These are phyloP conservation scores for Trachelus troglodyta DNA, from an alignment of 2,888 invertebrate genomes.

Conservation along the genomic window DNA sequence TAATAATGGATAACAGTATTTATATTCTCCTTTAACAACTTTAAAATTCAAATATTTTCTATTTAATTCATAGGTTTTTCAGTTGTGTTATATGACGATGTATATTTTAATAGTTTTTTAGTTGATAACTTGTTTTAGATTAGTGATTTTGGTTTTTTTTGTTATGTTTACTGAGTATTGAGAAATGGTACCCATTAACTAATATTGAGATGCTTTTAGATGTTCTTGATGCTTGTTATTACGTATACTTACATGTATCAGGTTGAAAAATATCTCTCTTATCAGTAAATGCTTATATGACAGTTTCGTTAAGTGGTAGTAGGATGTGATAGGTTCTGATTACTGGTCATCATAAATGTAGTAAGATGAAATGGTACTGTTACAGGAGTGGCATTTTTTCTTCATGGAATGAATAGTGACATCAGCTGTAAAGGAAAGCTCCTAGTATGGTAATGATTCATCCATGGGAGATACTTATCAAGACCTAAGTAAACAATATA, in stretches of 20 bases:
- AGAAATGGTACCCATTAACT: background rate
- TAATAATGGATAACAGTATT: background rate
- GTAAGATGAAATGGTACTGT: background rate
- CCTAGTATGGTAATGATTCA: constrained; percentile 1
- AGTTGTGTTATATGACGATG: background rate
- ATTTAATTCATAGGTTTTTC: background rate
- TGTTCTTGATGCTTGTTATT: background rate
- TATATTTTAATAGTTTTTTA: background rate
- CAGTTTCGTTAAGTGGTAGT: background rate
- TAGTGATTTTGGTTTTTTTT: background rate
- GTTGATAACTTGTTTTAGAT: background rate
- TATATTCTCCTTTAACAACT: background rate
- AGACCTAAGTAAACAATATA: background rate
- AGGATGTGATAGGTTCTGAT: background rate
- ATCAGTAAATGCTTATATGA: background rate
- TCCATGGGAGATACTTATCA: too few relatives aligned
- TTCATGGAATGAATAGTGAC: background rate
- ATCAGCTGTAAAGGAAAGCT: background rate
- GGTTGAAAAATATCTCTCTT: background rate
- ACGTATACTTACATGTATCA: background rate
- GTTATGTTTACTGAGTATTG: background rate
- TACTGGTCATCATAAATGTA: background rate
- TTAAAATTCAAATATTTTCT: background rate
- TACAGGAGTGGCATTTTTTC: constrained; percentile 1
- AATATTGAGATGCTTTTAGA: background rate